Conservation (phyloP, 2,888 invertebrate genomes). For the Congeria kusceri region DNA sequence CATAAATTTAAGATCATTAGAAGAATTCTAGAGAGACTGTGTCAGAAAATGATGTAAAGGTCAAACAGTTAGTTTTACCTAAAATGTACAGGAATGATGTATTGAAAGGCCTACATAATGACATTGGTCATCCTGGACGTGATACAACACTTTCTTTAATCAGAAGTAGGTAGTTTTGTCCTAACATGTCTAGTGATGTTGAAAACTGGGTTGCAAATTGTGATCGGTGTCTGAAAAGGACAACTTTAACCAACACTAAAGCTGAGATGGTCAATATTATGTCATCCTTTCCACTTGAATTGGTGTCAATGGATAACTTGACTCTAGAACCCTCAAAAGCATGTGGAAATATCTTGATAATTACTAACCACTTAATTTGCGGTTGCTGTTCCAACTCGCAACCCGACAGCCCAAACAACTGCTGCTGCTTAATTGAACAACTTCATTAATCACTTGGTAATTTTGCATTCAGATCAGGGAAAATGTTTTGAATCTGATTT, state of each 20-base stretch:
- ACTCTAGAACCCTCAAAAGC: slow-evolving; percentile 27
- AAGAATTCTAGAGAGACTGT: slow-evolving; percentile 1
- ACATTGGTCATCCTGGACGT: no score
- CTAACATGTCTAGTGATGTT: no score
- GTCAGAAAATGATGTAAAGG: not conserved
- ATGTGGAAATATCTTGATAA: slow-evolving; percentile 17
- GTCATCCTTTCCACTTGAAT: slow-evolving; percentile 33
- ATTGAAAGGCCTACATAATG: not conserved
- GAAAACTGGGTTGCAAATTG: no score
- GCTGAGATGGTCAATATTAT: slow-evolving; percentile 24
- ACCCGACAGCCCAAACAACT: slow-evolving; percentile 9
- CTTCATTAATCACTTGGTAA: not conserved
- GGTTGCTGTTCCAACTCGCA: slow-evolving; percentile 10
- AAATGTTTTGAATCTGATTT: not conserved
- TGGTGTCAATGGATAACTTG: slow-evolving; percentile 38
- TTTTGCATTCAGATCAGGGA: slow-evolving; percentile 14
- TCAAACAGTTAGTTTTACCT: slow-evolving; percentile 15
- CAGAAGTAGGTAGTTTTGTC: no score
- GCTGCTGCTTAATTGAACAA: not conserved
- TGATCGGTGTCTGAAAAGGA: slow-evolving; percentile 3
- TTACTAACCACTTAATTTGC: slow-evolving; percentile 32
- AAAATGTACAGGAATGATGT: slow-evolving; percentile 3
- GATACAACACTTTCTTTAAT: no score
- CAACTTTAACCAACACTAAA: not conserved
- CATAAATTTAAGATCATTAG: slow-evolving; percentile 1